Conservation (phyloP, 2,888 invertebrate genomes). For the Pasiphila rectangulata region DNA sequence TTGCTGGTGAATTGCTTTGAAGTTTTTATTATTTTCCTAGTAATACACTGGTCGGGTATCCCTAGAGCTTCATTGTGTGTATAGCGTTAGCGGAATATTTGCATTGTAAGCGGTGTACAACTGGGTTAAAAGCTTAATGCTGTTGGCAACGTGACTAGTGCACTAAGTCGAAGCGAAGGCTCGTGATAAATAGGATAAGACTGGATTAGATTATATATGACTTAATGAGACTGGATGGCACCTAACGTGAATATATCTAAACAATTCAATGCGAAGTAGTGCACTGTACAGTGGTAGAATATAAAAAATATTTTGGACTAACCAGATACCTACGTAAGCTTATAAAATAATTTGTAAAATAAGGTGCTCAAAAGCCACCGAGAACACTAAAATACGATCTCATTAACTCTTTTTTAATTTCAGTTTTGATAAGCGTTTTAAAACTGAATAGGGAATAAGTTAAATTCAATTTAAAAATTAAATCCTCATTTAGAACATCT, state of each 20-base stretch:
- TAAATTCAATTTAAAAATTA: no score
- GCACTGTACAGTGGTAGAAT: not conserved
- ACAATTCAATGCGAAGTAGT: no score
- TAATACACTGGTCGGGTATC: slow-evolving; percentile 43
- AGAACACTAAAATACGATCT: not conserved
- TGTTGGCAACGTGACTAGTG: slow-evolving; percentile 40
- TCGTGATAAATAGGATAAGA: slow-evolving; percentile 31
- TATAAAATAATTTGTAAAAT: no score
- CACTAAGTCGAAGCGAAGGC: slow-evolving; percentile 33
- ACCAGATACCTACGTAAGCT: no score
- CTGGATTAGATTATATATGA: slow-evolving; percentile 12
- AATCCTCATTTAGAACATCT: no score
- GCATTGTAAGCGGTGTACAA: slow-evolving; percentile 49
- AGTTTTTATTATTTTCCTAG: slow-evolving; percentile 19
- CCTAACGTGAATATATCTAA: not conserved
- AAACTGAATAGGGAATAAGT: no score
- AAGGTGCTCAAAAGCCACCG: no score
- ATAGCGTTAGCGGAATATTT: slow-evolving; percentile 57
- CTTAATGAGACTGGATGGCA: slow-evolving; percentile 3
- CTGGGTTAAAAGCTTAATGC: slow-evolving; percentile 69
- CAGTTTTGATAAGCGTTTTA: no score
- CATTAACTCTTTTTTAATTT: no score
- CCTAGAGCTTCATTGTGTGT: slow-evolving; percentile 38
- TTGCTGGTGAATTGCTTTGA: slow-evolving; percentile 19
- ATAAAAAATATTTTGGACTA: no score